Evolutionary conservation across 2,888 invertebrate species (phyloP), one percentile per base, ranked within the genome.

Genomic region (Lumbricus terrestris): DNA sequence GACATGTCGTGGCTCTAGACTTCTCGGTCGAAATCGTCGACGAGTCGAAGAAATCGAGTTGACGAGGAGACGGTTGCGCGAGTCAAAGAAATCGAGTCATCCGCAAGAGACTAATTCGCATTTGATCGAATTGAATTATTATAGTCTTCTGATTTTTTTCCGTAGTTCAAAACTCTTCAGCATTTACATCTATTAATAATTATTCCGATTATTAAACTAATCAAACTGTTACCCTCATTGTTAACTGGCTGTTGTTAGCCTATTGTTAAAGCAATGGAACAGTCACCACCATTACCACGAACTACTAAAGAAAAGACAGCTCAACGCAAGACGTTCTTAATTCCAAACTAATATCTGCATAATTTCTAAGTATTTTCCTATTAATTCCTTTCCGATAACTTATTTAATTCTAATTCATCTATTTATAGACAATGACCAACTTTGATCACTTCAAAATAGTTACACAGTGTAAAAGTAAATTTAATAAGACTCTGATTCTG

Each of bases 1-100:
- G 85, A 85, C 85, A 85, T 85, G 85, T 85, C 85, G 29, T 85
- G 85, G 85, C 85, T 85, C 85, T 85, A 85, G 85, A 85, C 69
- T 69, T 69, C n/a, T n/a, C 5, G 23, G 47, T 2, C 47, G 23
- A 47, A 47, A 5, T 69, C 69, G 69, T 11, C 29, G 4, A n/a
- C 69, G 69, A 69, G 69, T 69, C n/a, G 69, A 69, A 69, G 69
- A 69, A n/a, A 69, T 8, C 69, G 69, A 69, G n/a, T 69, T n/a
- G n/a, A n/a, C 69, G 29, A 69, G 8, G 69, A 69, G 29, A n/a
- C n/a, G 29, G 69, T 69, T n/a, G 69, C 8, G n/a, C 69, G 69
- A 69, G 29, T 29, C 69, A n/a, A n/a, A 69, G 69, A 69, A 69
- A n/a, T n/a, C 69, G 69, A 69, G 69, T 16, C n/a, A n/a, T n/a